phyloP scores from a whole-genome alignment of 2,113 vertebrate species.

The Atractosteus spatula region DNA sequence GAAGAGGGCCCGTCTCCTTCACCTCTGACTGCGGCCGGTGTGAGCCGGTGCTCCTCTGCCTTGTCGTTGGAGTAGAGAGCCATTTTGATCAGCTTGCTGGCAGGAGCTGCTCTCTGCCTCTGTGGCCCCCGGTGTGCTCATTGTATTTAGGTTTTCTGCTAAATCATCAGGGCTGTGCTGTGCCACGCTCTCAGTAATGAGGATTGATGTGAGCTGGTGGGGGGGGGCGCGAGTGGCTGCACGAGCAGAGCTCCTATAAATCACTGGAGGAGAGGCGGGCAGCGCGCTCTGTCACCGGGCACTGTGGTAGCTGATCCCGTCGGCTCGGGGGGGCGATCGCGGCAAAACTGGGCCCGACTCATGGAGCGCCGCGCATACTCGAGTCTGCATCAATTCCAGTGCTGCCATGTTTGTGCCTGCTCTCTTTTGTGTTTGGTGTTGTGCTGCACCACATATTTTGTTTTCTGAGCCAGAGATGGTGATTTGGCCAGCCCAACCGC shows the following conservation, averaged over 20 bases:
- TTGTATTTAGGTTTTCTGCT: slow-evolving; percentile 26
- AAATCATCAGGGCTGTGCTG: neutral
- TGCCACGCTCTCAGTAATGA: slow-evolving; percentile 28
- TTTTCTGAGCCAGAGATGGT: too few relatives aligned
- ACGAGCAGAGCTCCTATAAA: neutral
- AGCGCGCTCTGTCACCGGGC: neutral
- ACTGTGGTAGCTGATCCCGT: too few relatives aligned
- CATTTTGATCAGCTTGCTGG: slow-evolving; percentile 29
- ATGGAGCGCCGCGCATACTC: too few relatives aligned
- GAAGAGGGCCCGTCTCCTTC: too few relatives aligned
- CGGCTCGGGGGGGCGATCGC: too few relatives aligned
- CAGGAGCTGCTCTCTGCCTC: slow-evolving; percentile 28
- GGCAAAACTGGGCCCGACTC: too few relatives aligned
- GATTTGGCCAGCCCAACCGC: too few relatives aligned
- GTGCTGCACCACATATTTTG: too few relatives aligned
- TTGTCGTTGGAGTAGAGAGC: neutral
- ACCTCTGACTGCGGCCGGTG: too few relatives aligned
- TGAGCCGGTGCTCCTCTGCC: neutral
- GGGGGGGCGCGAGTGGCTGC: slow-evolving; percentile 31
- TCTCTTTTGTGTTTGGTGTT: too few relatives aligned
- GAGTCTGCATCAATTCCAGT: neutral
- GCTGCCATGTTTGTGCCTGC: too few relatives aligned
- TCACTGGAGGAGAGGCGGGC: neutral
- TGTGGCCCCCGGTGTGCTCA: slow-evolving; percentile 18
- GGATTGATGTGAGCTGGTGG: slow-evolving; percentile 31